Base-by-base conservation (phyloP, 2,113 vertebrate species). In the Barnardius zonarius region DNA sequence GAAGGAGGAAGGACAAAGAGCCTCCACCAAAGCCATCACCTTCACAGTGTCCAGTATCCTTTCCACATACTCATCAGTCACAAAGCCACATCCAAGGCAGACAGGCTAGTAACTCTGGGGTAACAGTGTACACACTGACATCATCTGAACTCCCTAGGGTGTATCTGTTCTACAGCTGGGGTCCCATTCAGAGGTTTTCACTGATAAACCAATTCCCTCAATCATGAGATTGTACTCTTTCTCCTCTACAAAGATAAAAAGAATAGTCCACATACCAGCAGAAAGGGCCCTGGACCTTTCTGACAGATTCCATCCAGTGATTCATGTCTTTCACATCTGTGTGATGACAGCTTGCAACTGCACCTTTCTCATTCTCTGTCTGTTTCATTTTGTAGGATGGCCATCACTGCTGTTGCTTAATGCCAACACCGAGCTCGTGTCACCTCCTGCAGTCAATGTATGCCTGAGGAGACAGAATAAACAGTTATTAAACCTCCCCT, bases 401-500 rank as follows among this genome's bases (percentile, higher is more conserved):
- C 43, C 76, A 59, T 79, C 52, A 10, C 39, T 79, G 54, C 61
- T 88, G 68, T 35, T 86, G 33, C 64, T 91, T 70, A 75, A 43
- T 7, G 11, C 51, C 92, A 92, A 17, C 49, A 17, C 64, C 8
- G 51, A 93, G 79, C 72, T 93, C 90, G 84, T 16, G 77, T n/a
- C 76, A 93, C 55, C 81, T 91, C 57, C 64, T 88, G 81, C 72
- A 85, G 77, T 70, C 81, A 88, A 14, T 35, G 57, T 35, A 83
- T 66, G 88, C 78, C 91, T 81, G 66, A 89, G 86, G 83, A 94
- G 78, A 90, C 54, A 93, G 82, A 92, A 95, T 52, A 90, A 88
- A 88, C 41, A 91, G 75, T 95, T 94, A 92, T 72, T 87, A 95
- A 94, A 92, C 33, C 33, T 80, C 46, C n/a, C 70, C 68, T 88